Conservation (phyloP, 2,113 vertebrate genomes). For the Amblyopsis rosae region DNA sequence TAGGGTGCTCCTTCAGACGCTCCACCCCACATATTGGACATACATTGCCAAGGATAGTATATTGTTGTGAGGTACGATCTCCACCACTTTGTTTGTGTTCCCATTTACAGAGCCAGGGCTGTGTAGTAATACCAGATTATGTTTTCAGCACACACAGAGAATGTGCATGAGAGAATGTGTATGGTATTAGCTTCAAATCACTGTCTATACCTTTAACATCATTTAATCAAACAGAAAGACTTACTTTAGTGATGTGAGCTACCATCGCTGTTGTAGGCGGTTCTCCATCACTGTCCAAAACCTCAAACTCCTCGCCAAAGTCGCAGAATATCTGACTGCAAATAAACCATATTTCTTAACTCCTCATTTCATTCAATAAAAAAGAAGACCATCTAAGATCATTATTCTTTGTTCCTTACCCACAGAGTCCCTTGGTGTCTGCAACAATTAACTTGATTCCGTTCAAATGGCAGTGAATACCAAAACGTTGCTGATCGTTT, state of each 20-base stretch:
- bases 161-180: too few relatives aligned
- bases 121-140: too few relatives aligned
- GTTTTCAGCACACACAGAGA: too few relatives aligned
- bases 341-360: conserved; percentile 15
- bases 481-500: conserved; percentile 83
- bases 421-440: conserved; percentile 84
- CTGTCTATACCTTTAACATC: background rate
- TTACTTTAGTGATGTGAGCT: conserved; percentile 82
- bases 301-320: conserved; percentile 81
- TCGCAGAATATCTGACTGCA: conserved; percentile 91
- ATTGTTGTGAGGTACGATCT: too few relatives aligned
- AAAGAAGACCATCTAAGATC: background rate
- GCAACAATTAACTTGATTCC: conserved; percentile 82
- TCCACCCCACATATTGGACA: too few relatives aligned
- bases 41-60: too few relatives aligned
- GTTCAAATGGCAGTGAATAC: conserved; percentile 77
- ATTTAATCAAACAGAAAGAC: background rate
- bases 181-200: too few relatives aligned
- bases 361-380: background rate
- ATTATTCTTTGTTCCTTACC: conserved; percentile 72
- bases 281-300: conserved; percentile 75
- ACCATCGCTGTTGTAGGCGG: conserved; percentile 66
- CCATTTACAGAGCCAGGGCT: too few relatives aligned
- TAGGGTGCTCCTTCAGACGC: too few relatives aligned
- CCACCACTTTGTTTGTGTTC: too few relatives aligned